A percentile compares a stretch with the other conserved stretches of the same genome.
phyloP scores from a whole-genome alignment of 2,888 invertebrate species.

The Watsonalla cultraria region DNA sequence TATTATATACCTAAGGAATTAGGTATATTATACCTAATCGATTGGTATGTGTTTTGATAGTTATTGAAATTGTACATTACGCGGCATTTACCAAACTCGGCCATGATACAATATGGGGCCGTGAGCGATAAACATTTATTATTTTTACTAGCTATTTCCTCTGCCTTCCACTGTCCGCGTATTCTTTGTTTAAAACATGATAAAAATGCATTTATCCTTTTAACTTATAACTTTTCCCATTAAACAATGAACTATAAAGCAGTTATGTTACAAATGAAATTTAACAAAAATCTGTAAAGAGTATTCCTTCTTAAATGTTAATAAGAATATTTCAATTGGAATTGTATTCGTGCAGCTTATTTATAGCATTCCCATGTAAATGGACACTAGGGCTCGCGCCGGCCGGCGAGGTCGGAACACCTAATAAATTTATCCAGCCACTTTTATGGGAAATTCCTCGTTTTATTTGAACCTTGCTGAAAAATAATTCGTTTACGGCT shows the following conservation, averaged over 20 bases:
- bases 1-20: no score
- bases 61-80: no score
- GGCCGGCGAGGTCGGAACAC: conserved; percentile 34
- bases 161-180: no score
- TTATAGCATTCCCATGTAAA: conserved; percentile 54
- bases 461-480: conserved; percentile 31
- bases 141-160: no score
- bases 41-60: no score
- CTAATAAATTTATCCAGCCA: conserved; percentile 46
- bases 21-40: no score
- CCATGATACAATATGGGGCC: no score
- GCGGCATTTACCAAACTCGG: no score
- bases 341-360: conserved; percentile 22
- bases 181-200: no score
- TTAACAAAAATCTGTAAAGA: background rate
- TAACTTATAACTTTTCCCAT: background rate
- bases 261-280: background rate
- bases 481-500: conserved; percentile 14
- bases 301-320: background rate
- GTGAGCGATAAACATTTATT: no score
- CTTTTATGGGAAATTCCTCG: conserved; percentile 43
- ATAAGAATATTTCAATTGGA: background rate
- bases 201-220: no score
- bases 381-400: conserved; percentile 23
- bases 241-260: background rate